Percentiles rank a stretch among this genome's conserved stretches.
Conservation (phyloP, 2,113 vertebrate species). For the Procavia capensis region DNA sequence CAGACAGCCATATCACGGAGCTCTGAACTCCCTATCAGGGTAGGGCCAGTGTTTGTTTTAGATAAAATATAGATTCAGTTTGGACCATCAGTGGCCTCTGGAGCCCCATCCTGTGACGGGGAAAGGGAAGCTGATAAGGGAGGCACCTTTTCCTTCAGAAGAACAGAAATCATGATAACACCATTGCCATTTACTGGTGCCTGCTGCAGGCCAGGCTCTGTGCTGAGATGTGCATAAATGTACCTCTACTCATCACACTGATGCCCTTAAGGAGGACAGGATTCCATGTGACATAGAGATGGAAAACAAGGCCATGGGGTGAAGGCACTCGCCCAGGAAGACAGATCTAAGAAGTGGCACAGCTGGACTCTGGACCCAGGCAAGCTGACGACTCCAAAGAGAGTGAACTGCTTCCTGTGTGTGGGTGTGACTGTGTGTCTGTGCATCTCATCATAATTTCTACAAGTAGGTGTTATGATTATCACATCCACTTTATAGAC, state of each 20-base stretch:
- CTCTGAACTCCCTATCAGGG: not conserved
- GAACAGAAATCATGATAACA: not conserved
- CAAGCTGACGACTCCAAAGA: not conserved
- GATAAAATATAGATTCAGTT: constrained; percentile 46
- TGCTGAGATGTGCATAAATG: not conserved
- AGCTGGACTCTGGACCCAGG: not conserved
- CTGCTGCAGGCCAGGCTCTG: not conserved
- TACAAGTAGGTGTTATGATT: not conserved
- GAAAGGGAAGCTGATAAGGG: not conserved
- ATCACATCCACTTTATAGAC: not conserved
- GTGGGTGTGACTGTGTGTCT: not conserved
- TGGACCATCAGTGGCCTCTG: not conserved
- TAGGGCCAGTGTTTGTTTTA: constrained; percentile 34
- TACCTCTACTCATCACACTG: not conserved
- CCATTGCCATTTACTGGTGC: not conserved
- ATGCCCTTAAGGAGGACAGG: not conserved
- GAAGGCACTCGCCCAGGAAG: not conserved
- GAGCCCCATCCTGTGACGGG: not conserved
- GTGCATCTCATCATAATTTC: not conserved
- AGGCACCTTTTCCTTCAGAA: not conserved
- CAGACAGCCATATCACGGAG: not conserved
- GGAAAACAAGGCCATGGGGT: not conserved
- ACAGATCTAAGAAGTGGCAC: fast-evolving
- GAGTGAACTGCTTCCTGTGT: not conserved
- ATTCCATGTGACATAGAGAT: not conserved